phyloP scores from a whole-genome alignment of 2,888 invertebrate species.

The Octodonta nipae region DNA sequence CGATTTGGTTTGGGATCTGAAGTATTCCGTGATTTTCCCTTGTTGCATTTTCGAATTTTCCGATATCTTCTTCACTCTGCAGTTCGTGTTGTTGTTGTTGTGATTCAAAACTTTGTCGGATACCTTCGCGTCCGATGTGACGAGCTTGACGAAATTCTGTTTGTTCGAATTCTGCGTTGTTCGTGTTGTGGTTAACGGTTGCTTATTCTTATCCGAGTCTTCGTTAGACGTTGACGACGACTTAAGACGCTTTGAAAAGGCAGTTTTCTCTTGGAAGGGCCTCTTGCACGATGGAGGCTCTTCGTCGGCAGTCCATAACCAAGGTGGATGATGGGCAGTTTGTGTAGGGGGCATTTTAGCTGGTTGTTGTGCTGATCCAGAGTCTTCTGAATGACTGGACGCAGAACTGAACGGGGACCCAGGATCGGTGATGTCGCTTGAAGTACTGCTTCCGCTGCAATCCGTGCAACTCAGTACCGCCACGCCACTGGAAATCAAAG shows the following conservation, averaged over 20 bases:
- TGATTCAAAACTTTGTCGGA: slow-evolving; percentile 11
- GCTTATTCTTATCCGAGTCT: slow-evolving; percentile 11
- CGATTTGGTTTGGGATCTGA: slow-evolving; percentile 63
- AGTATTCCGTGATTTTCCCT: slow-evolving; percentile 74
- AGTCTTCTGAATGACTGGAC: slow-evolving; percentile 38
- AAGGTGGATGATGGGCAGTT: slow-evolving; percentile 23
- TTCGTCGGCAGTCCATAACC: slow-evolving; percentile 25
- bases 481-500: slow-evolving; percentile 63
- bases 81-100: slow-evolving; percentile 9
- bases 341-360: slow-evolving; percentile 32
- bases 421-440: slow-evolving; percentile 75
- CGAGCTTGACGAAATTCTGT: slow-evolving; percentile 12
- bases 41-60: slow-evolving; percentile 38
- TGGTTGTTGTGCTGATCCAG: slow-evolving; percentile 24
- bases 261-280: slow-evolving; percentile 22
- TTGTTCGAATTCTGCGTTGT: slow-evolving; percentile 10
- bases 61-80: slow-evolving; percentile 10
- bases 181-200: slow-evolving; percentile 6
- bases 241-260: slow-evolving; percentile 25
- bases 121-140: slow-evolving; percentile 21
- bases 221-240: slow-evolving; percentile 8
- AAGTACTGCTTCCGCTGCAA: slow-evolving; percentile 46
- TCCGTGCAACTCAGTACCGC: slow-evolving; percentile 66
- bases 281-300: slow-evolving; percentile 18
- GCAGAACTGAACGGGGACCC: slow-evolving; percentile 70